Percentiles rank a stretch among this genome's conserved stretches.
Evolutionary conservation across 1,140 invertebrate species (phyloP).

Genomic region (Saccostrea glomerata): DNA sequence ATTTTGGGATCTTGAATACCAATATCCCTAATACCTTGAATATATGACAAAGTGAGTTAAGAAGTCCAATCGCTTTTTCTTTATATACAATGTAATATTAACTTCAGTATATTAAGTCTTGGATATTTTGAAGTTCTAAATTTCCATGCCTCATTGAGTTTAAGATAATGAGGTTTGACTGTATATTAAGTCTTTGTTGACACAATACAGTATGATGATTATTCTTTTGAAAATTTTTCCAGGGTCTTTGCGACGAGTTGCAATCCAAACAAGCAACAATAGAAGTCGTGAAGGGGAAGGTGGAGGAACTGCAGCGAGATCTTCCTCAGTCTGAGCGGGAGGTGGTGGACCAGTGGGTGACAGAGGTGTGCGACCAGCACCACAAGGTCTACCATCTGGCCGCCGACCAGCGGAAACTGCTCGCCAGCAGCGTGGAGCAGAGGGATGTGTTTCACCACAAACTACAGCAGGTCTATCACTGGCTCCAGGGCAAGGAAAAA

Average conservation of each 20-base stretch:
- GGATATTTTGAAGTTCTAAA: no score
- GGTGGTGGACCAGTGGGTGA: constrained; percentile 85
- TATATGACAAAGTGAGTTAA: no score
- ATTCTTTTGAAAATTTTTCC: no score
- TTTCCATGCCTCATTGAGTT: no score
- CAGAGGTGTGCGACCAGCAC: constrained; percentile 77
- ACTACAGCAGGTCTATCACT: constrained; percentile 87
- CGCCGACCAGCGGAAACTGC: constrained; percentile 57
- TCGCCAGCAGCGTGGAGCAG: constrained; percentile 77
- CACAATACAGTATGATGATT: no score
- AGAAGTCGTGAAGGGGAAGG: constrained; percentile 89
- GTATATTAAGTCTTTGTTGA: no score
- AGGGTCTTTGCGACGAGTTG: constrained; percentile 84
- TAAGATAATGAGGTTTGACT: no score
- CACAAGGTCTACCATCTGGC: constrained; percentile 71
- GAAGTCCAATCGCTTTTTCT: no score
- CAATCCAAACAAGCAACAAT: constrained; percentile 90
- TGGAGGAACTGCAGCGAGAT: constrained; percentile 90
- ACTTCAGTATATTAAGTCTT: no score
- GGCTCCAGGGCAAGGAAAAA: constrained; percentile 88
- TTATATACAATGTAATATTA: no score
- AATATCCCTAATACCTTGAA: no score
- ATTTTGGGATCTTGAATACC: no score
- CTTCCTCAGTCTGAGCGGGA: constrained; percentile 88
- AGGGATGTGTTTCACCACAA: constrained; percentile 86